Base-by-base conservation (phyloP, 2,797 vertebrate species). In the Anguilla marmorata region DNA sequence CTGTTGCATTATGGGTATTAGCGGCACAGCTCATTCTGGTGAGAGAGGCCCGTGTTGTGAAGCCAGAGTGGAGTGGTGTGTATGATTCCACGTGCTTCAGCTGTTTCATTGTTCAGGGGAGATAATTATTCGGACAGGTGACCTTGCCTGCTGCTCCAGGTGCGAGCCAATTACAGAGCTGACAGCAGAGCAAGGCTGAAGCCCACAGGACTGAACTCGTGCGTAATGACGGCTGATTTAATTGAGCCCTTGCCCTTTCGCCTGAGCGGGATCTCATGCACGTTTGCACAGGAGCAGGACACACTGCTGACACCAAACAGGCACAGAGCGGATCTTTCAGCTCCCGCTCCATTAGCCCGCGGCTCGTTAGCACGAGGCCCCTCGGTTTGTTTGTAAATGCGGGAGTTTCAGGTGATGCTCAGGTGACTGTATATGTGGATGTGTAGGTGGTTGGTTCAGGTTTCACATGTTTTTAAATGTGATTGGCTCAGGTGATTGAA, bases 181-280 rank as follows among this genome's bases (percentile, higher is more conserved):
- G 45, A n/a, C 79, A 50, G 79, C 19, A 1, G 3, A 45, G 45
- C 24, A 12, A 50, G 4, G 24, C n/a, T 24, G 50, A n/a, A 45
- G 8, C 79, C 79, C 45, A 19, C 41, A 8, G 79, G 79, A n/a
- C 41, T n/a, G 41, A 19, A 24, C 14, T 45, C 37, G 1, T 11
- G 14, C 14, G 37, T 19, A 80, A 56, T 41, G 14, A 24, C 6
- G 45, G 48, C n/a, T 63, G 19, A 56, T 80, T 37, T 86, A 82
- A 80, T 82, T 79, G 69, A 50, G 63, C 7, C 41, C 60, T 41
- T 82, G 54, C 41, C 16, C 16, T 52, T 66, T 45, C 66, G 48
- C 72, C n/a, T 86, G 69, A 86, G 41, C 24, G 85, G 86, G 56
- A n/a, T 74, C 82, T 54, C 27, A 52, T 27, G 58, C 30, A 19